Base-by-base conservation (phyloP, 2,888 invertebrate species). In the Diarsia brunnea region DNA sequence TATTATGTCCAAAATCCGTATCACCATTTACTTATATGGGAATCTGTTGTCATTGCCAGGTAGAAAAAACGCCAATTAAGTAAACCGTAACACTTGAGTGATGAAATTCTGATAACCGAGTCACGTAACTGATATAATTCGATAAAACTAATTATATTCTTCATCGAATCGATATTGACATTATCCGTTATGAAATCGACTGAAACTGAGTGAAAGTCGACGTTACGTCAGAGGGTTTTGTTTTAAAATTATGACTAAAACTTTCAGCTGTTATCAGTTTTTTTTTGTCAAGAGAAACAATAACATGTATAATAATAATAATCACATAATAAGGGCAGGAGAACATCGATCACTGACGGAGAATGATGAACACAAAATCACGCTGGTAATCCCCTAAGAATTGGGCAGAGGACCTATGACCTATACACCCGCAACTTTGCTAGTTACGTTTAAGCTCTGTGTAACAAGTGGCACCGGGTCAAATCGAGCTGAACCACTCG, bases 61-160 rank as follows among this genome's bases (percentile, higher is more conserved):
- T 31, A 63, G 74, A 49, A 55, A 16, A 24, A 74, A 65, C 31
- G 4, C 0, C 16, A 64, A 55, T 64, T 8, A 43, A 49, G n/a
- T 73, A 74, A 80, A 74, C 47, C 11, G 55, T 74, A 74, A 74
- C 60, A 81, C 19, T 43, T n/a, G 11, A 51, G 10, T 21, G 49
- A 47, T 16, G 31, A 82, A 76, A 82, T 27, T 77, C 38, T 47
- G 58, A 68, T 82, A 82, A 65, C 47, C 58, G 45, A 66, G 61
- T 78, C 66, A 80, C 79, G 70, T 63, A 79, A 79, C 78, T 77
- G 64, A 77, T 77, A 82, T 78, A 66, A 82, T 67, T 83, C 31
- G 83, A 78, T 79, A 71, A 83, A 80, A 79, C 38, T 63, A 70
- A 78, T 82, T 51, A 47, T 49, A 69, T 55, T 81, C 49, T 55